Percentiles rank a stretch among this genome's conserved stretches.
Evolutionary conservation across 2,888 invertebrate genomes (phyloP).

Genomic region (Lycia hirtaria): DNA sequence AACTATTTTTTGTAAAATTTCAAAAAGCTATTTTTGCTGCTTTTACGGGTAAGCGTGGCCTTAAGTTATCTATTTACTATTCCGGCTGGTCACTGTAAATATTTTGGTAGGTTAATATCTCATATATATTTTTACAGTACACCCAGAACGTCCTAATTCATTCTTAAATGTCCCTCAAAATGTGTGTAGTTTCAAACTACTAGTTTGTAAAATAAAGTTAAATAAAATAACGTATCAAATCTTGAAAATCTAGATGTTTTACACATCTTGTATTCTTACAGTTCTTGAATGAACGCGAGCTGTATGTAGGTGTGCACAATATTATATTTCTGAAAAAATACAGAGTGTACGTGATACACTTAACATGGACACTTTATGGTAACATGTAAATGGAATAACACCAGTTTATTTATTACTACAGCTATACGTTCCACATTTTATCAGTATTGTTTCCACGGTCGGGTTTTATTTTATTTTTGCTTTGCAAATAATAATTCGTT

Average conservation of each 20-base stretch:
- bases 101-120: no score
- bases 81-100: no score
- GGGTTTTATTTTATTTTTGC: neutral
- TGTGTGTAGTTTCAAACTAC: no score
- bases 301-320: slow-evolving; percentile 4
- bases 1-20: no score
- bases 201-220: no score
- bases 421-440: neutral
- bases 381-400: slow-evolving; percentile 5
- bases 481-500: neutral
- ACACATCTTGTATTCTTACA: neutral
- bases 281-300: neutral
- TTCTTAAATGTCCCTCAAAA: no score
- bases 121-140: no score
- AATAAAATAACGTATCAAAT: neutral
- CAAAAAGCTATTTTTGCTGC: no score
- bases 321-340: slow-evolving; percentile 53
- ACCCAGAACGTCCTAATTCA: no score
- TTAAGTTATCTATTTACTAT: no score
- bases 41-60: no score
- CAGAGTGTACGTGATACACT: slow-evolving; percentile 53
- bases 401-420: slow-evolving; percentile 23
- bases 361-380: slow-evolving; percentile 35
- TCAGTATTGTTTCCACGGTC: neutral
- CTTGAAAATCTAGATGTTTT: neutral